Evolutionary conservation across 2,797 vertebrate species (phyloP), one percentile per base, ranked within the genome.

Genomic region (Microhierax caerulescens): DNA sequence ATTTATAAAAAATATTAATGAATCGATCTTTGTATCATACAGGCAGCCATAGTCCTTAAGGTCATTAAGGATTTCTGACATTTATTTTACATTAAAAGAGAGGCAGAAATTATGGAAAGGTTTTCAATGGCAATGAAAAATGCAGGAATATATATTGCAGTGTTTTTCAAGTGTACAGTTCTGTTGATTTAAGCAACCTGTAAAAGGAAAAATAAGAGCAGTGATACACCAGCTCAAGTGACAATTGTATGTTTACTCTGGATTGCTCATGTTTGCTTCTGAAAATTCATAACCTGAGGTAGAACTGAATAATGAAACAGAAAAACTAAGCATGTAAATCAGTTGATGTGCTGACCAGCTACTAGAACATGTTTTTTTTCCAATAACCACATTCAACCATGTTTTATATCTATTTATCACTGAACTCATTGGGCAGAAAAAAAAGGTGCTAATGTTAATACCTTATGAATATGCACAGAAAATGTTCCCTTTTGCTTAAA

Each of bases 351-450:
- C 76, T 94, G 87, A 37, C 65, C 77, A 30, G 77, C 54, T 48
- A 53, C 41, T 63, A 91, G 91, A 85, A 93, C 47, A 67, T 63
- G 89, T 96, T 85, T 77, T 94, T 89, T 94, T 92, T 79, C 56
- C 56, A 54, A 56, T 9, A 94, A 22, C 22, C 59, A 41, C 30
- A 2, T 53, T 91, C 84, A 87, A 21, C 17, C 27, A 22, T 59
- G 12, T 90, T 95, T 95, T 92, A 43, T 93, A 39, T 88, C 22
- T n/a, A 64, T 87, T 90, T 90, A 75, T 96, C 88, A 91, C 88
- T 85, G 68, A 96, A 73, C 30, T 87, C 70, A 65, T 59, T 61
- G 91, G 57, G 63, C 60, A 93, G 54, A 95, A 92, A 86, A 65
- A 96, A 83, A 85, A 79, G 61, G 50, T 64, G 32, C 78, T 47